phyloP scores from a whole-genome alignment of 2,113 vertebrate species.

The rat (Rattus norvegicus) region GRCr8 NC_086033.1:37890501-37891000 shows the following conservation, averaged over 20 bases:
- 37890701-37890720: not conserved
- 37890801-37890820: not conserved
- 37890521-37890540: not conserved
- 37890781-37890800: not conserved
- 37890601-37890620: not conserved
- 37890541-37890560: not conserved
- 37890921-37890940: not conserved
- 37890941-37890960: not conserved
- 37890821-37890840: not conserved
- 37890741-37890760: not conserved
- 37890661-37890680: not conserved
- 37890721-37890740: too few relatives aligned
- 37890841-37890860: not conserved
- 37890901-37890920: not conserved
- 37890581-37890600: not conserved
- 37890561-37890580: not conserved
- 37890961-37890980: not conserved
- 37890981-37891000: not conserved
- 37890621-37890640: not conserved
- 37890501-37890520: not conserved
- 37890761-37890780: not conserved
- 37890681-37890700: not conserved
- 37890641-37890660: not conserved
- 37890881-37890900: not conserved
- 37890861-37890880: not conserved